Conservation (phyloP, 2,888 invertebrate species). For the Limnephilus auricula region DNA sequence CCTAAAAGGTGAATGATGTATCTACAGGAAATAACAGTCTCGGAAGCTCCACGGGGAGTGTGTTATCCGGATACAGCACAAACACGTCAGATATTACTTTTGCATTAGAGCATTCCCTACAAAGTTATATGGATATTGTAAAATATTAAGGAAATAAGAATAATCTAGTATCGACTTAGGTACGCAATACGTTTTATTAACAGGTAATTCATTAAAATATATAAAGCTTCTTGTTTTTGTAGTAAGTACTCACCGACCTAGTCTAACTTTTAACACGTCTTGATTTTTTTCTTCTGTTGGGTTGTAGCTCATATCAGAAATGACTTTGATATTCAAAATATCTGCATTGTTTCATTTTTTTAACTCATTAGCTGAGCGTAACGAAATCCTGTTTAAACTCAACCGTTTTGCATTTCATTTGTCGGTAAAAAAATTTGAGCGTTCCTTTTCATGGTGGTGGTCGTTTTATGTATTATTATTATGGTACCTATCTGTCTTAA, state of each 20-base stretch:
- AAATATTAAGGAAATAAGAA: background rate
- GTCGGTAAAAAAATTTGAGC: no score
- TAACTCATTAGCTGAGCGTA: no score
- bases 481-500: no score
- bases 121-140: background rate
- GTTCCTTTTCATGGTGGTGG: no score
- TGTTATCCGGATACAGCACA: background rate
- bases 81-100: background rate
- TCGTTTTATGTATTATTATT: no score
- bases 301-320: no score
- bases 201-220: background rate
- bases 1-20: background rate
- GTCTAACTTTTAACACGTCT: no score
- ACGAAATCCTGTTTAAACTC: no score
- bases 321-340: no score
- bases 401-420: no score
- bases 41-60: background rate
- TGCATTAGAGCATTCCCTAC: background rate
- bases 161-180: background rate
- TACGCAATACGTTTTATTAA: background rate
- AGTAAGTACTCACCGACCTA: background rate
- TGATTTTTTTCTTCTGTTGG: no score
- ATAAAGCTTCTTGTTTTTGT: background rate
- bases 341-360: no score
- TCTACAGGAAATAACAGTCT: background rate